Conservation (phyloP, 1,140 invertebrate genomes). For the Drepana arcuata region DNA sequence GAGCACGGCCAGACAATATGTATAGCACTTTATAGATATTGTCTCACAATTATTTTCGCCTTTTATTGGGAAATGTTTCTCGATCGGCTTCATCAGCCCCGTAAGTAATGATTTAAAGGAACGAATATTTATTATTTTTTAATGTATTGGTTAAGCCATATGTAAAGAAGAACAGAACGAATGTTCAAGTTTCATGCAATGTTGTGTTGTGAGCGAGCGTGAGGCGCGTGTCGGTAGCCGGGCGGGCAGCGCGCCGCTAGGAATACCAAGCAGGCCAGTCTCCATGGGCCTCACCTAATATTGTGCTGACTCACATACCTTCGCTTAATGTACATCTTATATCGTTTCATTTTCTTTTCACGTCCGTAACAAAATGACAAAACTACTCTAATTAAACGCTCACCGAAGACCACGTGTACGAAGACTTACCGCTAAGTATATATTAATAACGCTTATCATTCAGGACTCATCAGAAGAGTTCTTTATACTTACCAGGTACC, state of each 20-base stretch:
- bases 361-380: no score
- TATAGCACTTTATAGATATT: slow-evolving; percentile 25
- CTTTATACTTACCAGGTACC: no score
- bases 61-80: no score
- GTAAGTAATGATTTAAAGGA: no score
- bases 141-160: not conserved
- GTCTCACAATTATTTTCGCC: slow-evolving; percentile 12
- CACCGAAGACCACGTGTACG: no score
- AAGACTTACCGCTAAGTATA: no score
- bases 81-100: no score
- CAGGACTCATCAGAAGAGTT: no score
- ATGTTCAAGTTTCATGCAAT: not conserved
- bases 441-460: no score
- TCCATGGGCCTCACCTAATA: slow-evolving; percentile 34
- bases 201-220: not conserved
- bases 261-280: not conserved
- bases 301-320: slow-evolving; percentile 53
- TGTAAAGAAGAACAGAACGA: not conserved
- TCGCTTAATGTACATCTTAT: slow-evolving; percentile 38
- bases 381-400: no score
- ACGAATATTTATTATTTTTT: not conserved
- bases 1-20: slow-evolving; percentile 28
- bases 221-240: slow-evolving; percentile 25
- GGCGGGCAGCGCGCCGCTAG: slow-evolving; percentile 21
- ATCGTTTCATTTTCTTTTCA: slow-evolving; percentile 35